Evolutionary conservation across 2,113 vertebrate genomes (phyloP).

Genomic region (Otolemur garnettii): DNA sequence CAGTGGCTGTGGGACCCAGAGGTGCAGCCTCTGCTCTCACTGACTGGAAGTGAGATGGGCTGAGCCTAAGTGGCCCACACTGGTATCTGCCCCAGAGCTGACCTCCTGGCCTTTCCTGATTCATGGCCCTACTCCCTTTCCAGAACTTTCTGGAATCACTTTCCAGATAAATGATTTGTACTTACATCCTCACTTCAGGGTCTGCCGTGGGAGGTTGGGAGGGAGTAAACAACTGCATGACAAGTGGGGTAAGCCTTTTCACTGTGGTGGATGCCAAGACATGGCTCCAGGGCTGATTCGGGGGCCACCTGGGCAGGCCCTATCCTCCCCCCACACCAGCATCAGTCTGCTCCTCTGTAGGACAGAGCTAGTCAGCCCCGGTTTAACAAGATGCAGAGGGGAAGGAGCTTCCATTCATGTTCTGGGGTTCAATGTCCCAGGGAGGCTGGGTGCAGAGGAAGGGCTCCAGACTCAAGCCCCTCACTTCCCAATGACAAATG

Average conservation of each 20-base stretch:
- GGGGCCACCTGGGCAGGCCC: neutral
- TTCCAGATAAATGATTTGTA: neutral
- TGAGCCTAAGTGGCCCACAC: neutral
- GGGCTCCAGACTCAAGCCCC: neutral
- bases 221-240: too few species aligned
- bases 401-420: fast-evolving
- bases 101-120: neutral
- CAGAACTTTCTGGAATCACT: constrained; percentile 8
- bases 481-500: neutral
- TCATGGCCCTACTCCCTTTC: neutral
- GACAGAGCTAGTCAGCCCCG: fast-evolving
- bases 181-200: neutral
- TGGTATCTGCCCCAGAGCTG: neutral
- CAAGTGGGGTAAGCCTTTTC: neutral
- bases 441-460: neutral
- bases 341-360: neutral
- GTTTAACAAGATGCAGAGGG: fast-evolving
- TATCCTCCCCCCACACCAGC: neutral
- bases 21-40: neutral
- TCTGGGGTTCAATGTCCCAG: neutral
- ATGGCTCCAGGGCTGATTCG: fast-evolving
- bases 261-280: neutral
- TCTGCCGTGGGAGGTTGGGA: neutral
- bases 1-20: too few species aligned
- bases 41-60: fast-evolving